Percentiles rank a stretch among this genome's conserved stretches.
phyloP scores from a whole-genome alignment of 2,113 vertebrate species.

The Pseudopodoces humilis region DNA sequence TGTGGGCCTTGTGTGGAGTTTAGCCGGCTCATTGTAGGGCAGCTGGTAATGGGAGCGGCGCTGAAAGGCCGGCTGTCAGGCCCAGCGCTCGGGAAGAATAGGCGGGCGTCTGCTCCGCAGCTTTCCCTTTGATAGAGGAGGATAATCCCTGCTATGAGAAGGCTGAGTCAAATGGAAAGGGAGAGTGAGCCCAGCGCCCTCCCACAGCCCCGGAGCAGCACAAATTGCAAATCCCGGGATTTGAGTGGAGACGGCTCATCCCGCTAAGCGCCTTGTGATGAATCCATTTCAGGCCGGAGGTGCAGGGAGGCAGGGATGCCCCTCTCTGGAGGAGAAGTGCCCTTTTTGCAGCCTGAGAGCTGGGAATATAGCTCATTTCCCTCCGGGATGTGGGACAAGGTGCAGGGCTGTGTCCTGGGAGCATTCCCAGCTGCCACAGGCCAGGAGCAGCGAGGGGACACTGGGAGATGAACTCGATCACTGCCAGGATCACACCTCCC shows the following conservation, averaged over 20 bases:
- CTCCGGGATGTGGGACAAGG: neutral
- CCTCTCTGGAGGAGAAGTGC: neutral
- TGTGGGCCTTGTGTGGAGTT: constrained; percentile 57
- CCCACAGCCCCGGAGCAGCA: constrained; percentile 29
- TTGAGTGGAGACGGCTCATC: constrained; percentile 18
- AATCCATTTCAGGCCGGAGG: constrained; percentile 25
- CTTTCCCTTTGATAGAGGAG: constrained; percentile 67
- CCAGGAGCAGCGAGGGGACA: neutral
- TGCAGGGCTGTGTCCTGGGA: neutral
- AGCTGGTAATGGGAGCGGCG: constrained; percentile 69
- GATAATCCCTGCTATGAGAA: constrained; percentile 70
- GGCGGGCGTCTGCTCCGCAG: constrained; percentile 66
- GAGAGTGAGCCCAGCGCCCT: constrained; percentile 54
- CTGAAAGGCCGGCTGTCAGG: constrained; percentile 64
- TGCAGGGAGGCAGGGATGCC: neutral
- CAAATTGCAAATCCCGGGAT: constrained; percentile 42
- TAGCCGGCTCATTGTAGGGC: constrained; percentile 60
- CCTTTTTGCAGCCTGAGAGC: neutral
- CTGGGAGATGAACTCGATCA: fast-evolving
- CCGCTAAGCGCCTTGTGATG: constrained; percentile 40
- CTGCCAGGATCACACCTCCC: neutral
- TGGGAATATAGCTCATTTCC: neutral
- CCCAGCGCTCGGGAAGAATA: constrained; percentile 65
- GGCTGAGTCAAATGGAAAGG: constrained; percentile 62
- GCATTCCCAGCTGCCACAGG: neutral